Conservation (phyloP, 2,888 invertebrate species). For the Clusia tigrina region DNA sequence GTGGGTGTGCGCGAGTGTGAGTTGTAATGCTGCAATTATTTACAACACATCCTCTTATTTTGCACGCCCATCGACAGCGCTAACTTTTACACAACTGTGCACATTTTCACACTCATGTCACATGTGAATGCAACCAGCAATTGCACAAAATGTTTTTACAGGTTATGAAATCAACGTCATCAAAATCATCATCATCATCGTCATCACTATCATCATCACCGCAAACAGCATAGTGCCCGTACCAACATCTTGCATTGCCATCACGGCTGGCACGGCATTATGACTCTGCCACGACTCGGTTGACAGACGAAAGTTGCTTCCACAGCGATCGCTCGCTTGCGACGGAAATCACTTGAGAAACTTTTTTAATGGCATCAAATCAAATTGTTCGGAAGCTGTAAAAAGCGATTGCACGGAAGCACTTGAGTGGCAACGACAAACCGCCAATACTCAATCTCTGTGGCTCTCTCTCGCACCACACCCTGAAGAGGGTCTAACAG, state of each 20-base stretch:
- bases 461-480: background rate
- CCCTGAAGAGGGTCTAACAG: too few relatives aligned
- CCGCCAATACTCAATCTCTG: conserved; percentile 42
- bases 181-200: conserved; percentile 16
- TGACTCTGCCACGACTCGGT: background rate
- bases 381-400: conserved; percentile 57
- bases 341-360: conserved; percentile 52
- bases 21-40: background rate
- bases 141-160: conserved; percentile 16
- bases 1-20: too few relatives aligned
- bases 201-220: background rate
- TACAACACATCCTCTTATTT: background rate
- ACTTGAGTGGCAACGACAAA: conserved; percentile 36
- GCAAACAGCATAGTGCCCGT: background rate
- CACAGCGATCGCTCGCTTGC: background rate
- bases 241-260: background rate
- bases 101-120: background rate
- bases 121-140: conserved; percentile 1
- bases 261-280: background rate
- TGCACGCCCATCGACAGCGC: background rate
- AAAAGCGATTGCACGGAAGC: conserved; percentile 58
- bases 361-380: conserved; percentile 56
- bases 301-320: background rate
- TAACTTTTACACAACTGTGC: background rate
- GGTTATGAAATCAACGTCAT: conserved; percentile 30